Evolutionary conservation across 92 coral and sea anemone species (phyloP).

Genomic region (Heliopora coerulea): DNA sequence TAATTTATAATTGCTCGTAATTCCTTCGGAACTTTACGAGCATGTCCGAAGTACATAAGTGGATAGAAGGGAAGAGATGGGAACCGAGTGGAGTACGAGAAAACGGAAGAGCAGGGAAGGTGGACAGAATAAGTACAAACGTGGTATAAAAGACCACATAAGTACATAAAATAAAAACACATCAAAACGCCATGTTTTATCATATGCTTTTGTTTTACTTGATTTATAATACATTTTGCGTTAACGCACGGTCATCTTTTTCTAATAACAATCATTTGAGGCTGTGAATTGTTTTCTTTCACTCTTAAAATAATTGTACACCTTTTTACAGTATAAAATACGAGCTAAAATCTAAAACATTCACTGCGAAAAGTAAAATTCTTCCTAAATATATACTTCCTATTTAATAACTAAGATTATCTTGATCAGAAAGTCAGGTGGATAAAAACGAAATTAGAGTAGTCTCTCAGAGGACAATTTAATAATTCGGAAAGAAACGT

Average conservation of each 20-base stretch:
- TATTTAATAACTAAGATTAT: too few relatives aligned
- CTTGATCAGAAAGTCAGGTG: too few relatives aligned
- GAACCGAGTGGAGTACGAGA: too few relatives aligned
- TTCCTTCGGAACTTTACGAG: neutral
- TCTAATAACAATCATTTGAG: neutral
- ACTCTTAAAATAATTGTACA: conserved; percentile 31
- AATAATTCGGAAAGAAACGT: too few relatives aligned
- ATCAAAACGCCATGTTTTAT: too few relatives aligned
- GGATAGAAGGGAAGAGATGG: too few relatives aligned
- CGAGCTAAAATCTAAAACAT: conserved; percentile 17
- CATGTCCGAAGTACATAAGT: too few relatives aligned
- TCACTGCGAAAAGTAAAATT: neutral
- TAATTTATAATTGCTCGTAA: neutral
- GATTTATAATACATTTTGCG: neutral
- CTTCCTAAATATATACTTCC: neutral
- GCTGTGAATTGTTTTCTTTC: neutral
- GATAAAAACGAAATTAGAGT: too few relatives aligned
- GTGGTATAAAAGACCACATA: too few relatives aligned
- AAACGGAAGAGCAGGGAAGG: neutral
- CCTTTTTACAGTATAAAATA: conserved; percentile 39
- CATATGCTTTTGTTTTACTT: too few relatives aligned
- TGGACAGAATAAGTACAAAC: neutral
- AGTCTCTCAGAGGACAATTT: too few relatives aligned
- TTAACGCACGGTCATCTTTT: neutral
- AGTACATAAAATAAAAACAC: too few relatives aligned